Evolutionary conservation across 2,113 vertebrate species (phyloP), one percentile per base, ranked within the genome.

Genomic region (Periophthalmus modestus): DNA sequence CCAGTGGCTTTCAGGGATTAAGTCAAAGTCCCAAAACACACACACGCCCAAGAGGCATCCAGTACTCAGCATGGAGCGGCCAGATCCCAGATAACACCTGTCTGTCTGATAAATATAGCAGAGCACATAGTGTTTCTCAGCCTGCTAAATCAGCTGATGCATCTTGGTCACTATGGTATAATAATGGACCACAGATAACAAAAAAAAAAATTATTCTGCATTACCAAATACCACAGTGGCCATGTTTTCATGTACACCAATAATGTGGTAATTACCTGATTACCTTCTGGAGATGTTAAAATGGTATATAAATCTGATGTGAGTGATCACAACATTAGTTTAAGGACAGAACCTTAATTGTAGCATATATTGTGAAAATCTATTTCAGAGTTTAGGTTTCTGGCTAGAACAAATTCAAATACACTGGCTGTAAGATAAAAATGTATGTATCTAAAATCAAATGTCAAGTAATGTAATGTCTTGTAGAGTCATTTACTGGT

Each of bases 1-100:
- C 55, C 62, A 58, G 74, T 57, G 66, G 83, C 79, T 85, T 83
- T 79, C 3, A 47, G 79, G 82, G 82, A 78, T 89, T 85, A 89
- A 69, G 59, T 15, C 10, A 74, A 54, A 70, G 68, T 66, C 83
- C 76, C 48, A 81, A 61, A 81, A 84, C 67, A 68, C 61, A 63
- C 63, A 55, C 36, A 24, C 21, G 34, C 70, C 11, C 21, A 18
- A 62, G 28, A 71, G 28, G 47, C 62, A 62, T 1, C 28, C 24
- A 34, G 18, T 18, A 65, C 18, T 6, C 39, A n/a, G 9, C 19
- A 43, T 43, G 34, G 62, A n/a, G 18, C 62, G 2, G 62, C 34
- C n/a, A 12, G 34, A 39, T 43, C 18, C 33, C 19, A 43, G 10
- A 65, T 65, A 65, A 33, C 62, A 18, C 18, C 61, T 63, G 61